Conservation (phyloP, 2,113 vertebrate species). For the Centrocercus urophasianus region DNA sequence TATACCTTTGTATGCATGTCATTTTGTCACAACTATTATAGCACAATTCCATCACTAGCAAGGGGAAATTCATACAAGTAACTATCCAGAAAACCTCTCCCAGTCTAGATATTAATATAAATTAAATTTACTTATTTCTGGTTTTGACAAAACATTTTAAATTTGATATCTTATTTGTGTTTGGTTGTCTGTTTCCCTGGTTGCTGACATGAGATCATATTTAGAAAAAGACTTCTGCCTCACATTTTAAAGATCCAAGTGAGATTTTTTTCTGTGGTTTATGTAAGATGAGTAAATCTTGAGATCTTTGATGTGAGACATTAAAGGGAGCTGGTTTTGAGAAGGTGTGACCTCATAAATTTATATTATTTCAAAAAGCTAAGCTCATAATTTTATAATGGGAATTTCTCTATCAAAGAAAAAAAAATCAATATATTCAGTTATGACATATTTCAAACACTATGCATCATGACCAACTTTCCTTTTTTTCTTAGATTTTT, state of each 20-base stretch:
- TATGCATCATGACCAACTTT: neutral
- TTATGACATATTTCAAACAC: neutral
- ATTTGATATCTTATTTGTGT: neutral
- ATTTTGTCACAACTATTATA: neutral
- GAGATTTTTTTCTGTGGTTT: neutral
- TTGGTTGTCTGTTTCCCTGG: neutral
- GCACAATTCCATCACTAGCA: neutral
- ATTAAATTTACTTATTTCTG: neutral
- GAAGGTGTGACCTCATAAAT: neutral
- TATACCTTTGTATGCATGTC: neutral
- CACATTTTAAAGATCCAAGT: neutral
- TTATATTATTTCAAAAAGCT: neutral
- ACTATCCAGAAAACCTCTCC: neutral
- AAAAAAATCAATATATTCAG: neutral
- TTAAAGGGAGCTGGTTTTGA: neutral
- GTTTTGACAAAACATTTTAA: neutral
- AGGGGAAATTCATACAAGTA: neutral
- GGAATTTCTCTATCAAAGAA: neutral
- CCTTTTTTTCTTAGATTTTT: neutral
- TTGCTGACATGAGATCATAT: neutral
- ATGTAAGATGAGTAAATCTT: neutral
- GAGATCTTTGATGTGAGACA: neutral
- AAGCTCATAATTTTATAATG: neutral
- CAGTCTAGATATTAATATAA: neutral
- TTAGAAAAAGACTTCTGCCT: neutral